Conservation (phyloP, 2,113 vertebrate genomes). For the Egretta garzetta region DNA sequence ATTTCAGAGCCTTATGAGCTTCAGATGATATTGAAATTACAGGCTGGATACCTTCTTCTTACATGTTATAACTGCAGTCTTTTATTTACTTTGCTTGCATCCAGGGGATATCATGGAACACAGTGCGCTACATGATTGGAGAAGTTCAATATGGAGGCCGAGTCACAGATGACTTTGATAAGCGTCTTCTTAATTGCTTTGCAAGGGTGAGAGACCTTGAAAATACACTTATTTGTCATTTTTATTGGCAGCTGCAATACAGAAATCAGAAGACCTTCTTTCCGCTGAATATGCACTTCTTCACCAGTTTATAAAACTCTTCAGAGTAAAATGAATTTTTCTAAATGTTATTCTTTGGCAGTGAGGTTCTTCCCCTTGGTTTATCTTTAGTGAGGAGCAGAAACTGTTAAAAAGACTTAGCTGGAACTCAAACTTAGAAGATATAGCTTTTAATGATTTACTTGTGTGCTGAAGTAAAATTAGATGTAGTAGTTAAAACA, state of each 20-base stretch:
- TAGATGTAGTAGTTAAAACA: not conserved
- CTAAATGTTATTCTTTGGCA: not conserved
- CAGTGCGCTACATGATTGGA: constrained; percentile 81
- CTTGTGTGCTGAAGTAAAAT: not conserved
- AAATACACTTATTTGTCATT: not conserved
- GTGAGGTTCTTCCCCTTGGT: not conserved
- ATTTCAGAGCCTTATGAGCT: not conserved
- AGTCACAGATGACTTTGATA: constrained; percentile 82
- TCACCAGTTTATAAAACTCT: not conserved
- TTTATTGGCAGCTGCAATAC: not conserved
- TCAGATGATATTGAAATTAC: not conserved
- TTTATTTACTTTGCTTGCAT: not conserved
- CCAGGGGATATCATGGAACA: constrained; percentile 79
- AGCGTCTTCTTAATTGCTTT: constrained; percentile 83
- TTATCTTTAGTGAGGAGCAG: not conserved
- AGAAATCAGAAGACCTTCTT: not conserved
- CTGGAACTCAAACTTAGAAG: not conserved
- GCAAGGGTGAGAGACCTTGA: constrained; percentile 70
- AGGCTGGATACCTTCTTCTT: not conserved
- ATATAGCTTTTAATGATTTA: not conserved
- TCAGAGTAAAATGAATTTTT: not conserved
- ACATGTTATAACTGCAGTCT: not conserved
- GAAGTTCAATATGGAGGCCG: constrained; percentile 83
- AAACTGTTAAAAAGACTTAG: not conserved
- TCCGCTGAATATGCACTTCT: not conserved